Conservation (phyloP, 2,113 vertebrate genomes). For the Carassius gibelio region DNA sequence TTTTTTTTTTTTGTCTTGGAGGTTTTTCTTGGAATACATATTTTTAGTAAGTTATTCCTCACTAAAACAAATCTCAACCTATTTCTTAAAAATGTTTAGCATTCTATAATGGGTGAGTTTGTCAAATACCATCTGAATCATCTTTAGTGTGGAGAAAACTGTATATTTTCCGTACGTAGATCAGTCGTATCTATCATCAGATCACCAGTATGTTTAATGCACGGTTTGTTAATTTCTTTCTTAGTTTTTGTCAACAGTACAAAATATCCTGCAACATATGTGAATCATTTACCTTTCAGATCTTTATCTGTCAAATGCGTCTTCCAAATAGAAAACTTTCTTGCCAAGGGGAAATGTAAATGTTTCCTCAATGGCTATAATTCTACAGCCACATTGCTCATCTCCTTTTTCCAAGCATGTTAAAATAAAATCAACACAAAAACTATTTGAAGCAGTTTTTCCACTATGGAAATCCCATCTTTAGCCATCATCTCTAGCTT, state of each 20-base stretch:
- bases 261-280: not conserved
- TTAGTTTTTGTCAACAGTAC: not conserved
- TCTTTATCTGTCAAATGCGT: not conserved
- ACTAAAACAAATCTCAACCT: not conserved
- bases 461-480: not conserved
- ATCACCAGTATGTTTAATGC: not conserved
- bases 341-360: not conserved
- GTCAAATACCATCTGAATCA: not conserved
- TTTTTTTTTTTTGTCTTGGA: not conserved
- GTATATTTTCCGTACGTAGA: not conserved
- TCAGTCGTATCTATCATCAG: not conserved
- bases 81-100: not conserved
- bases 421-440: not conserved
- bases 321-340: not conserved
- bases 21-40: not conserved
- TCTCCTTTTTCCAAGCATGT: not conserved
- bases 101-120: not conserved
- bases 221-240: not conserved
- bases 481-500: not conserved
- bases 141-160: not conserved
- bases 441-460: not conserved
- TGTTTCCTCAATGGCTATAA: not conserved
- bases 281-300: conserved; percentile 12
- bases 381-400: not conserved
- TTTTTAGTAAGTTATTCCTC: not conserved